phyloP scores from a whole-genome alignment of 2,113 vertebrate genomes.

The Ursus arctos region DNA sequence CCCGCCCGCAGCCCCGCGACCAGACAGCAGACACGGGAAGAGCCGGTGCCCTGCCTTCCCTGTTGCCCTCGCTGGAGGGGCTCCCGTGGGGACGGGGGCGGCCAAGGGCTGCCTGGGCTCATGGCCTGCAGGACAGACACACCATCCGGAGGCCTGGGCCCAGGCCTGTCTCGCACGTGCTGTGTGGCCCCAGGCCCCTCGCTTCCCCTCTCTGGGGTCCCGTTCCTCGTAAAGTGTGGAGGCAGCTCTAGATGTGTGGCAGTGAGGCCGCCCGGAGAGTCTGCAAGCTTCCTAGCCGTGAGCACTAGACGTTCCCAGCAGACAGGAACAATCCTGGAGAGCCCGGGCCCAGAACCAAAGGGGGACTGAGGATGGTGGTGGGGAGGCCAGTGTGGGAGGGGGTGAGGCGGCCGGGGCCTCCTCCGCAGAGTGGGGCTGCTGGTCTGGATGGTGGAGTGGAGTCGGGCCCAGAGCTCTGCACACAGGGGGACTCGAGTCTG shows the following conservation, averaged over 20 bases:
- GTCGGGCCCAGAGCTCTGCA: not conserved
- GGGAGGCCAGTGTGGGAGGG: accelerated
- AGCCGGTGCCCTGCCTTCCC: not conserved
- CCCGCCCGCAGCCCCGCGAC: not conserved
- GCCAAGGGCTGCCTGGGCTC: not conserved
- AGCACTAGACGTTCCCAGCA: not conserved
- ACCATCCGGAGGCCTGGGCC: not conserved
- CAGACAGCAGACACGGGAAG: not conserved
- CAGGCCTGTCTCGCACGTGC: not conserved
- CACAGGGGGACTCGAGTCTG: not conserved
- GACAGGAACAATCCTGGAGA: not conserved
- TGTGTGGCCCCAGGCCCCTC: not conserved
- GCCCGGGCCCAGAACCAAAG: not conserved
- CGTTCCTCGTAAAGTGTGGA: not conserved
- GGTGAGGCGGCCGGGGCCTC: accelerated
- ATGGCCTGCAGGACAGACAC: not conserved
- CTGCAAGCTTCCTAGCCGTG: not conserved
- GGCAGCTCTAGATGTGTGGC: not conserved
- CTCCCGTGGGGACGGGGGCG: accelerated
- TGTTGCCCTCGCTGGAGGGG: not conserved
- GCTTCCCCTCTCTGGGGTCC: not conserved
- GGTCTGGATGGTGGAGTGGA: not conserved
- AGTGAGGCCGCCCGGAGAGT: no score
- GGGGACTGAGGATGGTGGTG: not conserved
- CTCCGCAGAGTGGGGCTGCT: not conserved